phyloP scores from a whole-genome alignment of 2,888 invertebrate species.

The Atrina japonica region DNA sequence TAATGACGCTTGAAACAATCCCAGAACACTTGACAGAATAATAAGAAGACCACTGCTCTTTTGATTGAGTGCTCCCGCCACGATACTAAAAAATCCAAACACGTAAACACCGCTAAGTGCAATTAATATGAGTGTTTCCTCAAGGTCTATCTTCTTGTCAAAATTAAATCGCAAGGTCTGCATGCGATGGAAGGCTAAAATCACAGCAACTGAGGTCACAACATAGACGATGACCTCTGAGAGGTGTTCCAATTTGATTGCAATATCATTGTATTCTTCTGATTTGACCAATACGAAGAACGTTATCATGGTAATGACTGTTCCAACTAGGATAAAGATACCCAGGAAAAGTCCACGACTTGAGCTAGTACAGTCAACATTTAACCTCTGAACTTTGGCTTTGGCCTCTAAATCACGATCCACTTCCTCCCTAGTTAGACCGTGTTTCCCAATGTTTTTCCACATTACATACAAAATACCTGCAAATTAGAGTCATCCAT shows the following conservation, averaged over 20 bases:
- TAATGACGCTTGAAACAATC: constrained; percentile 94
- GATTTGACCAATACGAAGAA: constrained; percentile 93
- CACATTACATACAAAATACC: constrained; percentile 97
- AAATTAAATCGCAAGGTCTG: constrained; percentile 82
- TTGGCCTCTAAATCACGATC: constrained; percentile 43
- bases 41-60: constrained; percentile 91
- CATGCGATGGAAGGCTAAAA: constrained; percentile 91
- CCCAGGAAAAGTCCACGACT: constrained; percentile 92
- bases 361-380: constrained; percentile 90
- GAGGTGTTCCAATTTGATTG: constrained; percentile 95
- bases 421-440: constrained; percentile 26
- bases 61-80: constrained; percentile 92
- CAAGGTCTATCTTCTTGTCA: constrained; percentile 57
- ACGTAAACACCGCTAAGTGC: constrained; percentile 95
- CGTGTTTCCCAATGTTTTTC: constrained; percentile 86
- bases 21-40: constrained; percentile 92
- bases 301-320: constrained; percentile 88
- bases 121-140: constrained; percentile 87
- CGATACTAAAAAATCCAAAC: constrained; percentile 95
- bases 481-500: constrained; percentile 57
- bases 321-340: constrained; percentile 84
- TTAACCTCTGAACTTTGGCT: constrained; percentile 45
- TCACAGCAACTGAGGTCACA: constrained; percentile 91
- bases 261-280: constrained; percentile 89
- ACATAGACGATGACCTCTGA: constrained; percentile 93